Evolutionary conservation across 2,113 vertebrate species (phyloP).

Genomic region (Myocastor coypus): DNA sequence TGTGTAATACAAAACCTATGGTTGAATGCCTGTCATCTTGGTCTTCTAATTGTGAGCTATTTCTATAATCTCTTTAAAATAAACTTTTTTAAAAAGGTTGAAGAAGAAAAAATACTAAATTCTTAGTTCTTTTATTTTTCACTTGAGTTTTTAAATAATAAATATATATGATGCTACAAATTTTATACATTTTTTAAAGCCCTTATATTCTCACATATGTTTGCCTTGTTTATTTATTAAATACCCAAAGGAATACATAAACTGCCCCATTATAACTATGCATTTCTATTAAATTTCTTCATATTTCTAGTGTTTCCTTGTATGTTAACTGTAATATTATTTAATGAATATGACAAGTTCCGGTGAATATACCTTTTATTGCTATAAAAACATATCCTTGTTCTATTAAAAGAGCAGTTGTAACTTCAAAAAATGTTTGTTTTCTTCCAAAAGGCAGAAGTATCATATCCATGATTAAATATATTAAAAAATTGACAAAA

Average conservation of each 20-base stretch:
- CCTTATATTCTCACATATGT: conserved; percentile 36
- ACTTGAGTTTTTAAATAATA: conserved; percentile 14
- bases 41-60: no score
- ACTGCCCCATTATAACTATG: background rate
- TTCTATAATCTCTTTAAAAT: no score
- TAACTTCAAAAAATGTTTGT: background rate
- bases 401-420: no score
- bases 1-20: no score
- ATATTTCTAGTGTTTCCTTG: conserved; percentile 26
- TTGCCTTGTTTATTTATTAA: background rate
- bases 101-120: no score
- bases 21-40: no score
- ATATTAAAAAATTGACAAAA: background rate
- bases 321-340: no score
- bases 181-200: conserved; percentile 2
- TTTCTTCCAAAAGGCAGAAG: background rate
- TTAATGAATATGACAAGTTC: no score
- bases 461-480: conserved; percentile 22
- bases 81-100: no score
- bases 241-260: background rate
- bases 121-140: conserved; percentile 16
- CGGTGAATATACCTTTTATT: no score
- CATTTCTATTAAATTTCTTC: conserved; percentile 18
- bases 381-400: no score
- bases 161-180: background rate